Conservation (phyloP, 1,140 invertebrate species). For the Bombus confusus region DNA sequence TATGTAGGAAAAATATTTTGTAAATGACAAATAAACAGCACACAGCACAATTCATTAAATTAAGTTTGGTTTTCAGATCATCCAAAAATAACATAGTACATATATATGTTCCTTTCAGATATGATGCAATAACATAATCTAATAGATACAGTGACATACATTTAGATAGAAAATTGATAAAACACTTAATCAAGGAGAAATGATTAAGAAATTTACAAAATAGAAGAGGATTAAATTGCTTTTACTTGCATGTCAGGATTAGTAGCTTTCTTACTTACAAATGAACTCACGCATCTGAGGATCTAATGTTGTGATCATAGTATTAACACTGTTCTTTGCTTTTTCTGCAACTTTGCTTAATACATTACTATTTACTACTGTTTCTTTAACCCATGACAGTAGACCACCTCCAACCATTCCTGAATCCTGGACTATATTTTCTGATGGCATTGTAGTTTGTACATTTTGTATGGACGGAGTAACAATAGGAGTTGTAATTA, state of each 20-base stretch:
- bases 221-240: neutral
- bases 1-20: neutral
- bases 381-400: conserved; percentile 83
- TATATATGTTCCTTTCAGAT: conserved; percentile 25
- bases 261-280: conserved; percentile 84
- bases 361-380: conserved; percentile 79
- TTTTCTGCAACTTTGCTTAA: conserved; percentile 89
- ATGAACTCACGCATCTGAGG: conserved; percentile 95
- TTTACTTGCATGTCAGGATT: conserved; percentile 28
- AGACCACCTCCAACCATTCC: conserved; percentile 72
- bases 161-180: neutral
- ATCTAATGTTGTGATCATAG: conserved; percentile 94
- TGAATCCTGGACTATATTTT: conserved; percentile 62
- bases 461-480: conserved; percentile 31
- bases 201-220: neutral
- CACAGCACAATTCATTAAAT: conserved; percentile 42
- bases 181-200: neutral
- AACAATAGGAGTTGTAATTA: neutral
- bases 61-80: conserved; percentile 16
- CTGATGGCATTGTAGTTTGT: conserved; percentile 17
- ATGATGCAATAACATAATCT: conserved; percentile 50
- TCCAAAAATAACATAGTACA: conserved; percentile 51
- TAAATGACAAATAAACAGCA: conserved; percentile 34
- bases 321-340: conserved; percentile 92
- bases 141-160: conserved; percentile 10